Evolutionary conservation across 1,140 invertebrate genomes (phyloP).

Genomic region (Linepithema humile): DNA sequence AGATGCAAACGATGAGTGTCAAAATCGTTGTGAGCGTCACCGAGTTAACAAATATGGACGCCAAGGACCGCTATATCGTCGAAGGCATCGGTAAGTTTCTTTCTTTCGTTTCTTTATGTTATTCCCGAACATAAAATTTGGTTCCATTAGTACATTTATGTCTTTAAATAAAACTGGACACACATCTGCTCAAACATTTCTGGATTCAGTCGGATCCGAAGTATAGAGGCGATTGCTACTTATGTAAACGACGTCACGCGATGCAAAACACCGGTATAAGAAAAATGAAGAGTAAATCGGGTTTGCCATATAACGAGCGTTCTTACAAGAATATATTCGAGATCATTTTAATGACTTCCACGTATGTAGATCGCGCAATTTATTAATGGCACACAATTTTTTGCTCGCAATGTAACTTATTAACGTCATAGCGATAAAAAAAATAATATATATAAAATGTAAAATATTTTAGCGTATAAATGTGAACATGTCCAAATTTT

Average conservation of each 20-base stretch:
- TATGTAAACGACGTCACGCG: conserved; percentile 25
- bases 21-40: conserved; percentile 75
- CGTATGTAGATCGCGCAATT: conserved; percentile 1
- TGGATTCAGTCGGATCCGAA: not conserved
- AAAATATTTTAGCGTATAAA: no score
- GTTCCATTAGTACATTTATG: not conserved
- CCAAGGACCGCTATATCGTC: conserved; percentile 80
- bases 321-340: conserved; percentile 4
- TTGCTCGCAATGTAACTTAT: not conserved
- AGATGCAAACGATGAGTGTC: conserved; percentile 71
- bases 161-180: not conserved
- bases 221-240: conserved; percentile 5
- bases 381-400: not conserved
- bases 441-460: no score
- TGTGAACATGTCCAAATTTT: no score
- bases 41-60: conserved; percentile 78
- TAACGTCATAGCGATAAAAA: no score
- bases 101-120: not conserved
- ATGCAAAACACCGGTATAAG: not conserved
- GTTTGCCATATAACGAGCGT: not conserved
- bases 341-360: conserved; percentile 3
- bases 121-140: no score
- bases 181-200: not conserved
- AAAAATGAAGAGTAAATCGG: not conserved
- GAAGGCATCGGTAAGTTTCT: conserved; percentile 75